These are phyloP conservation scores for Oreonectes daqikongensis DNA, from an alignment of 2,797 vertebrate species.

Conservation along the genomic window DNA sequence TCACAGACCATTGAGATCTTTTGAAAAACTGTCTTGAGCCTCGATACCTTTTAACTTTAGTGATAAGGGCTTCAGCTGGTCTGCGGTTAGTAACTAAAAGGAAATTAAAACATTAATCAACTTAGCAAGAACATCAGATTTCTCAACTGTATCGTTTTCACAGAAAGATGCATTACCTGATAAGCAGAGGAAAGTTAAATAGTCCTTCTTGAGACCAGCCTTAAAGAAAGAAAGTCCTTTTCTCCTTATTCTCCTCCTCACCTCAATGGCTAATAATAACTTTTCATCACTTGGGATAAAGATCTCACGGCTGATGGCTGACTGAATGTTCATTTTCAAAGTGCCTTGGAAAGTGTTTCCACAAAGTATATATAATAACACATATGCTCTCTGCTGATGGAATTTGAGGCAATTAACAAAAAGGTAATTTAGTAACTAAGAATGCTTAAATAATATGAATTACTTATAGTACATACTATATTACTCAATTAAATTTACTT, in stretches of 20 bases:
- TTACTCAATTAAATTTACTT: neutral
- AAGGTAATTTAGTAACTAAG: neutral
- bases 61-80: slow-evolving; percentile 86
- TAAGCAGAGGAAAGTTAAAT: slow-evolving; percentile 90
- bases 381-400: neutral
- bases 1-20: slow-evolving; percentile 89
- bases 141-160: neutral
- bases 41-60: slow-evolving; percentile 90
- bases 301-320: slow-evolving; percentile 89
- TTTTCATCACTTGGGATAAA: slow-evolving; percentile 89
- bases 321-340: slow-evolving; percentile 85
- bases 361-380: neutral
- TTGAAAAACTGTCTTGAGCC: slow-evolving; percentile 81
- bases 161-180: slow-evolving; percentile 79
- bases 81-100: slow-evolving; percentile 85
- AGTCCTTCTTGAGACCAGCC: slow-evolving; percentile 84
- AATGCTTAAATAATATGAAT: too few relatives aligned
- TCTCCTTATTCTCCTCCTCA: slow-evolving; percentile 85
- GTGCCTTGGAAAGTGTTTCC: slow-evolving; percentile 2
- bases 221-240: slow-evolving; percentile 84
- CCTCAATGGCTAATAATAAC: slow-evolving; percentile 90
- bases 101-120: slow-evolving; percentile 37
- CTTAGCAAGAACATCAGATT: neutral
- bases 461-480: neutral
- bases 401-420: neutral